Base-by-base conservation (phyloP, 2,888 invertebrate species). In the Dryobota labecula region DNA sequence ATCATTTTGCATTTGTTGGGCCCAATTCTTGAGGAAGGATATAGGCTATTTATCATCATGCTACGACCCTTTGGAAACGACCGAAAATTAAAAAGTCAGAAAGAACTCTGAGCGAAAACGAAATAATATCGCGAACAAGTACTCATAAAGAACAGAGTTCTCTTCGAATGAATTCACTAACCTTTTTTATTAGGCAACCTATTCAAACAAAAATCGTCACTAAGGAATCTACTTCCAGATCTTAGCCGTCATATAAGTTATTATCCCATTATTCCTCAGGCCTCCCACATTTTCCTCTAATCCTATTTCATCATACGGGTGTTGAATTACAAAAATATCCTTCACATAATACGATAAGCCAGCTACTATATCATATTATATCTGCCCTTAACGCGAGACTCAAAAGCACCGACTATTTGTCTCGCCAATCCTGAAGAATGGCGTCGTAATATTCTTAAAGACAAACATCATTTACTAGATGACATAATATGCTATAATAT, bases 351-450 rank as follows among this genome's bases (percentile, higher is more conserved):
- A 73, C 64, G 27, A 62, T 79, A 83, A 83, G 51, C 60, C 33
- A 38, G 47, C 15, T 60, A 38, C 68, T 76, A 66, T 54, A 66
- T 71, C 70, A 80, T 70, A 76, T 56, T 53, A 47, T 66, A 74
- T 76, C 33, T 64, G 33, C 61, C 65, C 65, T 70, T 47, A 73
- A 45, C 56, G 56, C 33, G 65, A 54, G 33, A 54, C 60, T 64
- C 60, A 54, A 64, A 73, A 85, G 71, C 63, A 56, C 56, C 49
- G 13, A 68, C 73, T n/a, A 73, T 85, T 76, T 78, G 78, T 85
- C 82, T 75, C 64, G n/a, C 2, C 45, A 81, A 85, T 75, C 78
- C 58, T 73, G 67, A 80, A 36, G 43, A 57, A 85, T 83, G 47
- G 71, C 53, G 57, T 49, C 56, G 27, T 78, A 68, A 63, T 77